Evolutionary conservation across 2,888 invertebrate species (phyloP).

Genomic region (Parasteatoda lunata): DNA sequence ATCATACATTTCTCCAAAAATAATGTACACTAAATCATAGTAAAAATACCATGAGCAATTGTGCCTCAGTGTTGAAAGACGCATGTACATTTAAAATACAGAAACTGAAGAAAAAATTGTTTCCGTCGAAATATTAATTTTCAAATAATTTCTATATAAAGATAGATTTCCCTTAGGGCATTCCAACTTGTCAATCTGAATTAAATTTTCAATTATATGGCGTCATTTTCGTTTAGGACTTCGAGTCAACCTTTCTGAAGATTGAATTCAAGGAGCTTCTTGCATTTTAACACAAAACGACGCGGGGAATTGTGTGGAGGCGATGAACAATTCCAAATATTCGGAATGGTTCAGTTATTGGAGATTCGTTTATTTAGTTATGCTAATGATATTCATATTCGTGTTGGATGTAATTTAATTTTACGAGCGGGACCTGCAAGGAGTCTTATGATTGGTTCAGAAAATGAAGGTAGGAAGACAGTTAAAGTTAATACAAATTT

Average conservation of each 20-base stretch:
- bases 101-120: too few relatives aligned
- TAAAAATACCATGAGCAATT: too few relatives aligned
- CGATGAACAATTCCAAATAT: slow-evolving; percentile 7
- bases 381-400: slow-evolving; percentile 66
- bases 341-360: slow-evolving; percentile 30
- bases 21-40: too few relatives aligned
- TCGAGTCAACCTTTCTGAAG: background rate
- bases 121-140: too few relatives aligned
- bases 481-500: too few relatives aligned
- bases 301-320: too few relatives aligned
- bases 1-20: too few relatives aligned
- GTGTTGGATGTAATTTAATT: slow-evolving; percentile 60
- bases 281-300: background rate
- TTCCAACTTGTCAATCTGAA: background rate
- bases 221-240: background rate
- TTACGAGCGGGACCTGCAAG: background rate
- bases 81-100: too few relatives aligned
- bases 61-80: too few relatives aligned
- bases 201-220: slow-evolving; percentile 4
- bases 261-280: background rate
- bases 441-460: too few relatives aligned
- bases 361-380: slow-evolving; percentile 56
- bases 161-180: background rate
- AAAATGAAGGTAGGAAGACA: too few relatives aligned
- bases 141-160: too few relatives aligned